phyloP scores from a whole-genome alignment of 2,797 vertebrate species.

The Gymnothorax javanicus region DNA sequence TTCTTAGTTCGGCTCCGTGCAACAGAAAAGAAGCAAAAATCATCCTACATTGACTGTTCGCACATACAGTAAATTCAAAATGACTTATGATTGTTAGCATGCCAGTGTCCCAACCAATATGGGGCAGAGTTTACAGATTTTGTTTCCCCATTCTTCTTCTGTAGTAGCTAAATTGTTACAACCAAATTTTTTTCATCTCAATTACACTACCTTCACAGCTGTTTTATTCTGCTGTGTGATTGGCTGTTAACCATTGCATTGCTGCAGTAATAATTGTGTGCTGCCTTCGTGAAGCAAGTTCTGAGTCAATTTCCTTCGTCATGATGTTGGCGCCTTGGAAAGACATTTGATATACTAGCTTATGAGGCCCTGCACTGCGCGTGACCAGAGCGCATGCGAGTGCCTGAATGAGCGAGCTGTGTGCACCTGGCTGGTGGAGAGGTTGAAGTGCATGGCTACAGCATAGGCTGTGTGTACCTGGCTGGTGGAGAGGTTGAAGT shows the following conservation, averaged over 20 bases:
- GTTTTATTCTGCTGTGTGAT: neutral
- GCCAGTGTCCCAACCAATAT: no score
- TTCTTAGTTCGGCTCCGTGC: no score
- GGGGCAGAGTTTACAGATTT: no score
- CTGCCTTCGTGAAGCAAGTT: neutral
- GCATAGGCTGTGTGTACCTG: conserved; percentile 77
- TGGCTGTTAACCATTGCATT: neutral
- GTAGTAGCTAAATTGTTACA: neutral
- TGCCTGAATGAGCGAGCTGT: neutral
- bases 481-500: conserved; percentile 38
- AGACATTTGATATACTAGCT: neutral
- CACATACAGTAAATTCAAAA: no score
- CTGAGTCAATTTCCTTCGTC: neutral
- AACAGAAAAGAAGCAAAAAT: no score
- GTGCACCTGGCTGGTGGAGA: conserved; percentile 30
- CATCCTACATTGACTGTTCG: no score
- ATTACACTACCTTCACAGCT: neutral
- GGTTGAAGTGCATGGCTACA: conserved; percentile 34
- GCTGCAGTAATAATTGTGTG: neutral
- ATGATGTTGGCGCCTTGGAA: neutral
- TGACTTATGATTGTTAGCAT: no score
- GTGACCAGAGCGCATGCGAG: neutral
- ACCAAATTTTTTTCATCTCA: neutral
- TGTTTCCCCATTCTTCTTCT: neutral
- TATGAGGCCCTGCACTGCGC: neutral